Evolutionary conservation across 2,888 invertebrate genomes (phyloP), one percentile per base, ranked within the genome.

Genomic region (Metallyticus violacea): DNA sequence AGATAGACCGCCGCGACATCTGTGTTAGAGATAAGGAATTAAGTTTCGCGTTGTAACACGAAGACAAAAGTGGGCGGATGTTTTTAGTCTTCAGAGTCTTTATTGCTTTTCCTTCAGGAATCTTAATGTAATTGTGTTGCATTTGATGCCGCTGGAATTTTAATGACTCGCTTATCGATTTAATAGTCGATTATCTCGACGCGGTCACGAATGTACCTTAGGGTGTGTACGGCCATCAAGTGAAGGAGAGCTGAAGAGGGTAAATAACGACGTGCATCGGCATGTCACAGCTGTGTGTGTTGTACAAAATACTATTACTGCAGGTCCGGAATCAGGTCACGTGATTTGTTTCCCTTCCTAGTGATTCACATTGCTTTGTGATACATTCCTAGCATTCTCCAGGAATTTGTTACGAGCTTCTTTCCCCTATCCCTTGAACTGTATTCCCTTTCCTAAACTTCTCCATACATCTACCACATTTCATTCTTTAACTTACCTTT

Each of bases 41-140:
- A 62, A 62, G 15, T 62, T 62, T 62, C 15, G 40, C 15, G 40
- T 1, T 15, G 40, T 2, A 2, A 15, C 15, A 40, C 1, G 7
- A 40, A 9, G 40, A 62, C 40, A 9, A 22, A 4, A 9, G 40
- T 15, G 40, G 40, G 40, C 40, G 40, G 40, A 62, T 62, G 40
- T 62, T 62, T 62, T 62, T 62, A 62, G 40, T 1, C 40, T 62
- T 22, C 15, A 9, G 22, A 9, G 40, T 62, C 40, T 62, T 62
- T 62, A 62, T 62, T 62, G 40, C 40, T 22, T 62, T 62, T 62
- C 40, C 40, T 62, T 62, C 40, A 62, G 40, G 82, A 82, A 62
- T 26, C 82, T 76, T 82, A 62, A 82, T 76, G 82, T 82, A 82
- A 82, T 82, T 82, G 82, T 82, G 76, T 82, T 82, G 9, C 62